Evolutionary conservation across 2,113 vertebrate species (phyloP).

Genomic region (Lophius piscatorius): DNA sequence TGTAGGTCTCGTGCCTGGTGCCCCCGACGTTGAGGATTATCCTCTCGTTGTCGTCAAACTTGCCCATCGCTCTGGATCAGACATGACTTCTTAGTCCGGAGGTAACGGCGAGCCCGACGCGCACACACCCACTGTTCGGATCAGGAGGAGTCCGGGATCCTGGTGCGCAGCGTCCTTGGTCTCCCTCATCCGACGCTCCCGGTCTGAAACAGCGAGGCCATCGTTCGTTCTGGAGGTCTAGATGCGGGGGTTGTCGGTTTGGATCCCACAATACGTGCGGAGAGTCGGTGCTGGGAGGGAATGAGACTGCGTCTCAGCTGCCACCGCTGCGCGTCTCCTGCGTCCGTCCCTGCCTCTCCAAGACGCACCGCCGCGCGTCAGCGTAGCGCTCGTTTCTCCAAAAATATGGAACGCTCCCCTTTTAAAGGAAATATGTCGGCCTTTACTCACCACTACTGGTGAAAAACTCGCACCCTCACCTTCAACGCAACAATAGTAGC

Average conservation of each 20-base stretch:
- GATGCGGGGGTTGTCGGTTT: conserved; percentile 5
- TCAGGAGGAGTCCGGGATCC: conserved; percentile 34
- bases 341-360: conserved; percentile 52
- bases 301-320: conserved; percentile 30
- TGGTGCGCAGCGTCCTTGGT: conserved; percentile 42
- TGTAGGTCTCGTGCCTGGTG: conserved; percentile 96
- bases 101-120: conserved; percentile 54
- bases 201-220: conserved; percentile 16
- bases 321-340: conserved; percentile 41
- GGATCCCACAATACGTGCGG: conserved; percentile 10
- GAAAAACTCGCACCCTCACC: too few relatives aligned
- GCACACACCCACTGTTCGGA: conserved; percentile 51
- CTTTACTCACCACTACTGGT: too few relatives aligned
- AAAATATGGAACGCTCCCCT: conserved; percentile 12
- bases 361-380: conserved; percentile 58
- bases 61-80: conserved; percentile 93
- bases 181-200: conserved; percentile 40
- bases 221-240: conserved; percentile 7
- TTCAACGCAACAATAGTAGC: too few relatives aligned
- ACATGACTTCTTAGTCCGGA: conserved; percentile 87
- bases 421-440: too few relatives aligned
- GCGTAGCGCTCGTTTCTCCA: conserved; percentile 33
- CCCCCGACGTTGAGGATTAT: conserved; percentile 99
- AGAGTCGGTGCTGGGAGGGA: conserved; percentile 1
- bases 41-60: conserved; percentile 97